Evolutionary conservation across 2,888 invertebrate genomes (phyloP), one percentile per base, ranked within the genome.

Genomic region (Cotesia congregata): DNA sequence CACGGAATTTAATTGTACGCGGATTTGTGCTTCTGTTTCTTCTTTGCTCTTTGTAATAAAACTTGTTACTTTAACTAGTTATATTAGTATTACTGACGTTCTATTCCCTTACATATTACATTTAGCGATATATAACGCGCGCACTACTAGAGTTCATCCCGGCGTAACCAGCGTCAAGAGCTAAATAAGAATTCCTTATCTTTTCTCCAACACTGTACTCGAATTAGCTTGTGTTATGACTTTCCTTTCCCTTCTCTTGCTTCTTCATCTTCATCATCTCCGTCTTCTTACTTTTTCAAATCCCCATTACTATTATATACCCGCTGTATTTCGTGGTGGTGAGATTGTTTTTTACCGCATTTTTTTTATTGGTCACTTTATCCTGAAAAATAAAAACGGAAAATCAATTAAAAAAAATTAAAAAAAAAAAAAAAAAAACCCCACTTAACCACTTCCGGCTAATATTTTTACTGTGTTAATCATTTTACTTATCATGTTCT

Each of bases 181-280:
- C 39, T n/a, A 17, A 61, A 41, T 7, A 40, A 61, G 74, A 65
- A 74, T 74, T 80, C 65, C 82, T 82, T 82, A 82, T 82, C 82
- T 79, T 73, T 70, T 77, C 68, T 77, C 41, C 65, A 68, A 68
- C 80, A 79, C 50, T 50, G 50, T 50, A 50, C 82, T 82, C 81
- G 80, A 81, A 77, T 80, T 80, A 80, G 76, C 82, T 80, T 82
- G 79, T 78, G 84, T 79, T 82, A 50, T 50, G 50, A 50, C 50
- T 81, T 81, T 80, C 81, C 79, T 82, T 78, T 78, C 77, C 71
- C 74, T 73, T 75, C 74, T 74, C 67, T 72, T 74, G 68, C 77
- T 77, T 74, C 74, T 74, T 78, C 80, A 80, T 80, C 79, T 75
- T 81, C 80, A 80, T 82, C 73, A 50, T 12, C 50, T 4, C 72